Evolutionary conservation across 35 echinoderm and acorn worm genomes (phyloP), one percentile per base, ranked within the genome.

Genomic region (Ptychodera flava): DNA sequence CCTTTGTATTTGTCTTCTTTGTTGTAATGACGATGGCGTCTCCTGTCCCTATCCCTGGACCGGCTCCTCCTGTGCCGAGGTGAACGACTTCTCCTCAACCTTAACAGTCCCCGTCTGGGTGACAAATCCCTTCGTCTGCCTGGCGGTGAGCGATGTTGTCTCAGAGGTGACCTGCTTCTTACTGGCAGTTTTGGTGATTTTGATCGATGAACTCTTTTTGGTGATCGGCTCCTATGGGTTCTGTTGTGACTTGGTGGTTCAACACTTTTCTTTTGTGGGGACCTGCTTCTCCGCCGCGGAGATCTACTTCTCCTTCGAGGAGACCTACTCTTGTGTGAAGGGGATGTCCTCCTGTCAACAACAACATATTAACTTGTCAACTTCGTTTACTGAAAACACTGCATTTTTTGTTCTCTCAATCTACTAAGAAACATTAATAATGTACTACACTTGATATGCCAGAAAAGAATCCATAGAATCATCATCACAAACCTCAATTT

Each of bases 1-100:
- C 95, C 95, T 82, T 98, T 98, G 45, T 92, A 98, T 88, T 98
- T 98, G 78, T 98, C 95, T 83, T 93, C 89, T 27, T 85, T 84
- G 0, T 64, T 64, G 45, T 22, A 12, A 12, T 6, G 45, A 12
- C 45, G 45, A 12, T 90, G 90, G 37, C 53, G 80, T 31, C 79
- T 85, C 16, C 87, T 92, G 36, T 88, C 84, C 22, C 88, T 91
- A 32, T 85, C 83, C 36, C 92, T 78, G 30, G 88, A 90, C 52
- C 92, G 77, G 37, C 91, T 31, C 1, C 34, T 16, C 34, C 12
- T 37, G n/a, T 1, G 0, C 33, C 37, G 32, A 83, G 80, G 31
- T 33, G 34, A 34, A 36, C 16, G 2, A 34, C 16, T 78, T 15
- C 85, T 36, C 33, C 83, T n/a, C 6, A 81, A 64, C 35, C 78